phyloP scores from a whole-genome alignment of 2,888 invertebrate species.

The Carabus problematicus region DNA sequence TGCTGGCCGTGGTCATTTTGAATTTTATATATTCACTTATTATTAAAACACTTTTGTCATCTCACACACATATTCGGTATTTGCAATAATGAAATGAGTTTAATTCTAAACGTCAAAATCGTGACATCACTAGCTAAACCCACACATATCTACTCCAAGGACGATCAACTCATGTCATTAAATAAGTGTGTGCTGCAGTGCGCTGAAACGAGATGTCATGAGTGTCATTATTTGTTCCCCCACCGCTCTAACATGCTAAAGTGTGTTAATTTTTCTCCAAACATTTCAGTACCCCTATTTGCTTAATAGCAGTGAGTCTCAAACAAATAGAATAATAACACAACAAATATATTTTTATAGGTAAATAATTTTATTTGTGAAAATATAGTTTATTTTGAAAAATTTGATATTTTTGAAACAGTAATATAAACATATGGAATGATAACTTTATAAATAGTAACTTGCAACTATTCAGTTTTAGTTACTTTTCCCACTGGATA shows the following conservation, averaged over 20 bases:
- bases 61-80: conserved; percentile 29
- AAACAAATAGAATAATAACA: neutral
- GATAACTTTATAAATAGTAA: conserved; percentile 2
- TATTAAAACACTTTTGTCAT: conserved; percentile 32
- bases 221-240: conserved; percentile 11
- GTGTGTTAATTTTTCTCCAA: neutral
- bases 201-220: conserved; percentile 22
- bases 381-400: conserved; percentile 4
- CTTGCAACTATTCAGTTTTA: conserved; percentile 6
- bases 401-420: neutral
- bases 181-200: conserved; percentile 5
- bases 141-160: too few relatives aligned
- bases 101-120: conserved; percentile 14
- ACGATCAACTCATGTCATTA: too few relatives aligned
- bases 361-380: conserved; percentile 12
- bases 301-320: too few relatives aligned
- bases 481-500: conserved; percentile 62
- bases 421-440: conserved; percentile 12
- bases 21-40: conserved; percentile 39
- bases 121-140: conserved; percentile 28
- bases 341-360: neutral
- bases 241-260: conserved; percentile 9
- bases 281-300: too few relatives aligned
- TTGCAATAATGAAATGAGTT: neutral
- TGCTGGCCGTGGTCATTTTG: conserved; percentile 45